These are phyloP conservation scores for Calameuta filiformis DNA, from an alignment of 2,888 invertebrate species.

Conservation along the genomic window DNA sequence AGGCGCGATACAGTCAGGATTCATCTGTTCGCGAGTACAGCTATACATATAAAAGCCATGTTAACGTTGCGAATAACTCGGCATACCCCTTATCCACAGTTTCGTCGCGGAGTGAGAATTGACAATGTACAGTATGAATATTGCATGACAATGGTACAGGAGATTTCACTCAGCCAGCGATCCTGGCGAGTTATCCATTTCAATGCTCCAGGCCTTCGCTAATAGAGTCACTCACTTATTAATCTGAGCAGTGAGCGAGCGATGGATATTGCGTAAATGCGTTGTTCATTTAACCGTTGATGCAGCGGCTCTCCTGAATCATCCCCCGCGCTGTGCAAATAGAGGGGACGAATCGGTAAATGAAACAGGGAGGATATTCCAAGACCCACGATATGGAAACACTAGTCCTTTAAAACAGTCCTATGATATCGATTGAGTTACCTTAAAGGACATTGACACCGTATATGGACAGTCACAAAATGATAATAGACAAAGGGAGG, in stretches of 20 bases:
- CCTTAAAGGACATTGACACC: too few relatives aligned
- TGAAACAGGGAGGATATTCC: neutral
- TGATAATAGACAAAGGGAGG: neutral
- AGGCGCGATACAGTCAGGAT: neutral
- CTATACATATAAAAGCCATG: neutral
- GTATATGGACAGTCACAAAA: neutral
- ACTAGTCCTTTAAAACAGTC: neutral
- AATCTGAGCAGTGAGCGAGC: slow-evolving; percentile 17
- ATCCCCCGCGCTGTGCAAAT: neutral
- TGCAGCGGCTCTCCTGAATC: neutral
- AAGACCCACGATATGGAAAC: neutral
- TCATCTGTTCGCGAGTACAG: neutral
- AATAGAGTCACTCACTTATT: slow-evolving; percentile 26
- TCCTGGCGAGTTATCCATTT: neutral
- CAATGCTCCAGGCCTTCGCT: slow-evolving; percentile 14
- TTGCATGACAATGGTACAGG: neutral
- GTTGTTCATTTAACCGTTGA: slow-evolving; percentile 16
- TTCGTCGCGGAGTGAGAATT: neutral
- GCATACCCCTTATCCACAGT: neutral
- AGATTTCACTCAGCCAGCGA: neutral
- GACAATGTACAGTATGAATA: neutral
- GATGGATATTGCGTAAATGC: slow-evolving; percentile 15
- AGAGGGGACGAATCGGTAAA: neutral
- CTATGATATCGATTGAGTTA: too few relatives aligned
- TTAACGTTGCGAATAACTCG: neutral